Evolutionary conservation across 2,888 invertebrate genomes (phyloP), one percentile per base, ranked within the genome.

Genomic region (Polietes domitor): DNA sequence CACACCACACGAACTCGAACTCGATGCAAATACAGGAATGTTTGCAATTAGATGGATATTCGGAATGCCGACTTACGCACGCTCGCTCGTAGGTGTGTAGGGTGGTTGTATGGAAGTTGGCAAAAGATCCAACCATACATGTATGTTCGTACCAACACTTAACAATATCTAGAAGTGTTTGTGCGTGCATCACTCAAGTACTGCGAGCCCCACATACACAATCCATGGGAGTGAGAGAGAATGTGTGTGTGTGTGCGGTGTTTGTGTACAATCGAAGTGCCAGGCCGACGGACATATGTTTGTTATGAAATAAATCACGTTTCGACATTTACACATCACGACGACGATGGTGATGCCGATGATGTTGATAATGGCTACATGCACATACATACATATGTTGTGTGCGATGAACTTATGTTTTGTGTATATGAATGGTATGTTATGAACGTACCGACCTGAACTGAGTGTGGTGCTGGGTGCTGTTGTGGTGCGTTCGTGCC

Each of bases 231-330:
- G 9, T 32, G 32, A 4, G 9, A 9, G 32, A 32, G 41, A 41
- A 41, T 65, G 17, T 61, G 50, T 50, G 32, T 12, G 41, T 28
- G 43, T 72, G 26, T 77, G 58, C 55, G 71, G 65, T 37, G 12
- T 41, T 12, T 21, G 65, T 32, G 21, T 17, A 71, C 19, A 72
- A 19, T 41, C 19, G 32, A 24, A 53, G 1, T 3, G 24, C 9
- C 41, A 26, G 37, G 41, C 55, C 17, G 24, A 58, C 58, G 43
- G 58, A 58, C 58, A 43, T 24, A 73, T 73, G 73, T 73, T 61
- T 73, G 55, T 68, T 77, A 50, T 28, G 81, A 68, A 81, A 81
- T 81, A 73, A 73, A 77, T 81, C 77, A 81, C 77, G 81, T 81
- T 77, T 77, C 73, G 28, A 73, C 41, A 74, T 77, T 70, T 70